Evolutionary conservation across 2,113 vertebrate genomes (phyloP).

Genomic region (Muscicapa adusta): DNA sequence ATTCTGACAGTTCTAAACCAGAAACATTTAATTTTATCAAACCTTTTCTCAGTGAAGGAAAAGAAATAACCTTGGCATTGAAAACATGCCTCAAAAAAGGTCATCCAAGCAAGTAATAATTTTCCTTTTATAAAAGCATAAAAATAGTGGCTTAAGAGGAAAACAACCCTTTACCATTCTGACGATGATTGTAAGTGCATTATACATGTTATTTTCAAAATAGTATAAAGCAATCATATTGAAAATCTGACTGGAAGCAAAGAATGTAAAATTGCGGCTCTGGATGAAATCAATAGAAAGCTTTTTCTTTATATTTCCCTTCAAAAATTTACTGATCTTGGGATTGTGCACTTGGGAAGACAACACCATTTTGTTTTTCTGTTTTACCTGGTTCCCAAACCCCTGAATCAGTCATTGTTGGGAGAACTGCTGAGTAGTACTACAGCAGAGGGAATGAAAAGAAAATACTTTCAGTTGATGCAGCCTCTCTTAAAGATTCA

Average conservation of each 20-base stretch:
- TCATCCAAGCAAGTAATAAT: not conserved
- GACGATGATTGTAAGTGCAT: not conserved
- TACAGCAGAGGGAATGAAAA: not conserved
- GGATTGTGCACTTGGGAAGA: not conserved
- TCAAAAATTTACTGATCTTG: not conserved
- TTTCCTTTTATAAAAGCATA: not conserved
- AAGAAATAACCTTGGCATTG: not conserved
- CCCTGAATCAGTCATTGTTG: not conserved
- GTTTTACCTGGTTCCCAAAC: not conserved
- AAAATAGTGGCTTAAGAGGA: not conserved
- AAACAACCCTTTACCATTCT: not conserved
- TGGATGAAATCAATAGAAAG: not conserved
- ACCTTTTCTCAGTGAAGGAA: not conserved
- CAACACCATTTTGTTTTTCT: not conserved
- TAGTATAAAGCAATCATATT: not conserved
- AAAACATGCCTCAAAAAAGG: not conserved
- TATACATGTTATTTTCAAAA: not conserved
- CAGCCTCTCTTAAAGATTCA: not conserved
- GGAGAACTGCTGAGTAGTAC: not conserved
- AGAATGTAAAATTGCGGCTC: not conserved
- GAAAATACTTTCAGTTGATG: not conserved
- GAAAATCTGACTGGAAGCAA: not conserved
- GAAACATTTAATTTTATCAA: constrained; percentile 9
- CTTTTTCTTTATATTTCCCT: not conserved
- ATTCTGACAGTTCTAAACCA: not conserved